Conservation (phyloP, 2,113 vertebrate species). For the Cryptoleucopteryx plumbea region DNA sequence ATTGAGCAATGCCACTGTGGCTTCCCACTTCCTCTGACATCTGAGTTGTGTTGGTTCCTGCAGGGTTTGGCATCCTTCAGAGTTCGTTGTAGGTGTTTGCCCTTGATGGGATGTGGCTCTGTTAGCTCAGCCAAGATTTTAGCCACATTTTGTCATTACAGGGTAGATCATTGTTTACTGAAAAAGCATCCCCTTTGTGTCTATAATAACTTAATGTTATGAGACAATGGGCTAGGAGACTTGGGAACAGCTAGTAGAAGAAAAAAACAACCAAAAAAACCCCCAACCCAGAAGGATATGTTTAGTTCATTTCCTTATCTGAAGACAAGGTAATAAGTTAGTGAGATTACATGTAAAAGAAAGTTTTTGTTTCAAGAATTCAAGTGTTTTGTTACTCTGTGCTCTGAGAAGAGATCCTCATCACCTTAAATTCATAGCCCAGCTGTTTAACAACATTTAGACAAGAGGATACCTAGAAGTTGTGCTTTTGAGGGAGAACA, state of each 20-base stretch:
- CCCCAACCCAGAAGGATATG: not conserved
- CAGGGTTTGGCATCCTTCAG: not conserved
- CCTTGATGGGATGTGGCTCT: not conserved
- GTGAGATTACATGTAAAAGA: not conserved
- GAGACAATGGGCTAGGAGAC: not conserved
- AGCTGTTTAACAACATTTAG: not conserved
- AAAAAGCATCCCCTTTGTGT: not conserved
- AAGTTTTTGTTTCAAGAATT: not conserved
- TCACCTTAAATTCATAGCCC: not conserved
- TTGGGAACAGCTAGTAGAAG: not conserved
- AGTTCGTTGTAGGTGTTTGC: not conserved
- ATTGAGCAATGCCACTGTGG: not conserved
- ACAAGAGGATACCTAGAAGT: not conserved
- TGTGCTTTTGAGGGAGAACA: not conserved
- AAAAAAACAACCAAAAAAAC: not conserved
- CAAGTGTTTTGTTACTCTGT: not conserved
- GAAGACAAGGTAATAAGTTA: not conserved
- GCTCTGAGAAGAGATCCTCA: not conserved
- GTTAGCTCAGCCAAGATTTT: not conserved
- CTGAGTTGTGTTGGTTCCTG: not conserved
- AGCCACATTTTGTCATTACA: not conserved
- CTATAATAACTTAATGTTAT: not conserved
- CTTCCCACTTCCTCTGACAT: not conserved
- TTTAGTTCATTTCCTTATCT: not conserved
- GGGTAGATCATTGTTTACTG: not conserved